Conservation (phyloP, 2,797 vertebrate species). For the Chelmon rostratus region DNA sequence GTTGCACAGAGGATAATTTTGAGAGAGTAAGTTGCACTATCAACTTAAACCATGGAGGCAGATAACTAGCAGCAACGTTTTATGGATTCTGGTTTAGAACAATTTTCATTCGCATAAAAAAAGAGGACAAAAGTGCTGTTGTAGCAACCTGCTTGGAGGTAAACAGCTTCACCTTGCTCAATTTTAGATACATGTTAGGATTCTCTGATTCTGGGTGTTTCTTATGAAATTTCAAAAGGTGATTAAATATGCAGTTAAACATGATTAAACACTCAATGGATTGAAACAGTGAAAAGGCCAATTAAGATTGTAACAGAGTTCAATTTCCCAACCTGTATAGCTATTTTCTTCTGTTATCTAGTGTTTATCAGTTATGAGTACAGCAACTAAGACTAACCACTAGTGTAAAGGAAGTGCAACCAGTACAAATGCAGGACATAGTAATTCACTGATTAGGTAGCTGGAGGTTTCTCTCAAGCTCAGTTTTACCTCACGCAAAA, state of each 20-base stretch:
- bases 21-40: background rate
- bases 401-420: background rate
- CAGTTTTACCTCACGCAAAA: conserved; percentile 86
- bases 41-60: background rate
- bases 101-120: background rate
- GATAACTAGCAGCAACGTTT: background rate
- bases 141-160: background rate
- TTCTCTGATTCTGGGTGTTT: background rate
- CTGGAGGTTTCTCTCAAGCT: background rate
- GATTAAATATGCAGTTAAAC: background rate
- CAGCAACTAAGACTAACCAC: background rate
- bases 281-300: no score
- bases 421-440: background rate
- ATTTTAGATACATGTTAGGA: background rate
- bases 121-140: background rate
- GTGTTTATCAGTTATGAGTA: background rate
- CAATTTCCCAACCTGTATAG: conserved; percentile 2
- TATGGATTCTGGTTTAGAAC: background rate
- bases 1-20: background rate
- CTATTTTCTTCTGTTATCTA: background rate
- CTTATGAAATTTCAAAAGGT: background rate
- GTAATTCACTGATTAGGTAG: background rate
- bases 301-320: no score
- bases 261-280: no score
- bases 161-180: background rate